Evolutionary conservation across 2,888 invertebrate species (phyloP).

Genomic region (Ptilodon capucinus): DNA sequence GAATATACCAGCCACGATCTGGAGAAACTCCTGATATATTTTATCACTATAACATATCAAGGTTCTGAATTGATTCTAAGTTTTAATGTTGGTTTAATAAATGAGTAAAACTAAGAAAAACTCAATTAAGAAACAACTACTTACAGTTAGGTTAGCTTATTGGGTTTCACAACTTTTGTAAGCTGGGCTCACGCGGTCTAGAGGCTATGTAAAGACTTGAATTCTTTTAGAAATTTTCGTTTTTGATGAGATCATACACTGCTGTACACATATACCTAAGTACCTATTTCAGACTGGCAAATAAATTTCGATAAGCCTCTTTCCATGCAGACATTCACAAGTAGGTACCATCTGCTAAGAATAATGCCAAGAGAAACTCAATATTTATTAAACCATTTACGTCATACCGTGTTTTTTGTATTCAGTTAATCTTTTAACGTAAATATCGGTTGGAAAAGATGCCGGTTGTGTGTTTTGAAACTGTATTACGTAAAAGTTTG

Average conservation of each 20-base stretch:
- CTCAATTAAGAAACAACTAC: no score
- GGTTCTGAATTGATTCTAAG: no score
- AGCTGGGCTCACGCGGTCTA: no score
- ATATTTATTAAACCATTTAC: conserved; percentile 17
- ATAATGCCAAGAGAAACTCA: conserved; percentile 14
- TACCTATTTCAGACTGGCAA: neutral
- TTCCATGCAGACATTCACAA: neutral
- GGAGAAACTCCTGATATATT: conserved; percentile 3
- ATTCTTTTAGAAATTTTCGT: no score
- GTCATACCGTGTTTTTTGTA: conserved; percentile 15
- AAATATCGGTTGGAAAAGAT: conserved; percentile 16
- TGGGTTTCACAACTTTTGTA: no score
- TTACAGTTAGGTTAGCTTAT: no score
- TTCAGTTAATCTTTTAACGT: conserved; percentile 15
- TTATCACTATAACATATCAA: neutral
- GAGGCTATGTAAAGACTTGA: no score
- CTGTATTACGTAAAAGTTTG: conserved; percentile 22
- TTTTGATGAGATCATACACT: no score
- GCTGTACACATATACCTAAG: neutral
- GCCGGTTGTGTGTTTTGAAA: conserved; percentile 22
- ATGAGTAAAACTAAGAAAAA: no score
- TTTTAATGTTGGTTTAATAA: no score
- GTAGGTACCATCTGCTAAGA: conserved; percentile 6
- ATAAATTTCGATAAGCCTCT: conserved; percentile 4
- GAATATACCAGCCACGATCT: conserved; percentile 12